Percentiles rank a stretch among this genome's conserved stretches.
Conservation (phyloP, 1,140 invertebrate genomes). For the Drosophila hydei region DNA sequence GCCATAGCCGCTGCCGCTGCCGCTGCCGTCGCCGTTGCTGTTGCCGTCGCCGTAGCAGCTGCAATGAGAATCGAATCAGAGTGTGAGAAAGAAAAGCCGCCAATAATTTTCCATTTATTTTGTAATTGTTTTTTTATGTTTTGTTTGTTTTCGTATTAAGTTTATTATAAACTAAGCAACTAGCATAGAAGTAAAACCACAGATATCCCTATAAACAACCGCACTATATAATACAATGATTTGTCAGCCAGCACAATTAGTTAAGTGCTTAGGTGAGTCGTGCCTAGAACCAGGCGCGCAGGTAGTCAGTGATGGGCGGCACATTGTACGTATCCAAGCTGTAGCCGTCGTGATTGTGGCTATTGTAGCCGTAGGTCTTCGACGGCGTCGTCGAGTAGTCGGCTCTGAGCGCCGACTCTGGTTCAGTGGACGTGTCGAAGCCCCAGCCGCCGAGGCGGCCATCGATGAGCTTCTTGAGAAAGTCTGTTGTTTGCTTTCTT, state of each 20-base stretch:
- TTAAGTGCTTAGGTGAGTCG: neutral
- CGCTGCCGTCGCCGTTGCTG: conserved; percentile 28
- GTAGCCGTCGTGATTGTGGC: conserved; percentile 66
- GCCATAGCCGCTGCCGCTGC: conserved; percentile 35
- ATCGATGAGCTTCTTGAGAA: conserved; percentile 68
- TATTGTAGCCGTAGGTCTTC: conserved; percentile 68
- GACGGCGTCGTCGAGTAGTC: conserved; percentile 55
- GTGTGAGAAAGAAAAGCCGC: conserved; percentile 45
- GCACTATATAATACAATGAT: conserved; percentile 24
- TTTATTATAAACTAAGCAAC: conserved; percentile 38
- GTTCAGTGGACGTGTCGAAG: conserved; percentile 56
- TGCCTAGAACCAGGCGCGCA: conserved; percentile 67
- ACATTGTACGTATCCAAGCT: conserved; percentile 63
- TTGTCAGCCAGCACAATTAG: neutral
- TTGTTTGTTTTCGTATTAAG: conserved; percentile 18
- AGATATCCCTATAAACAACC: conserved; percentile 9
- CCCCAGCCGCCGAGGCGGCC: conserved; percentile 69
- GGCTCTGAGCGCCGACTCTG: conserved; percentile 50
- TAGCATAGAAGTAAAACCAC: conserved; percentile 13
- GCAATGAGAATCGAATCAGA: conserved; percentile 67
- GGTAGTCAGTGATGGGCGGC: conserved; percentile 65
- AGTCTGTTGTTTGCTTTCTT: conserved; percentile 64
- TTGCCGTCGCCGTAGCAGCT: conserved; percentile 44
- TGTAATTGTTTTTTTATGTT: conserved; percentile 11
- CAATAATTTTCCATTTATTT: conserved; percentile 60